Evolutionary conservation across 2,888 invertebrate genomes (phyloP).

Genomic region (Hyposoter dolosus): DNA sequence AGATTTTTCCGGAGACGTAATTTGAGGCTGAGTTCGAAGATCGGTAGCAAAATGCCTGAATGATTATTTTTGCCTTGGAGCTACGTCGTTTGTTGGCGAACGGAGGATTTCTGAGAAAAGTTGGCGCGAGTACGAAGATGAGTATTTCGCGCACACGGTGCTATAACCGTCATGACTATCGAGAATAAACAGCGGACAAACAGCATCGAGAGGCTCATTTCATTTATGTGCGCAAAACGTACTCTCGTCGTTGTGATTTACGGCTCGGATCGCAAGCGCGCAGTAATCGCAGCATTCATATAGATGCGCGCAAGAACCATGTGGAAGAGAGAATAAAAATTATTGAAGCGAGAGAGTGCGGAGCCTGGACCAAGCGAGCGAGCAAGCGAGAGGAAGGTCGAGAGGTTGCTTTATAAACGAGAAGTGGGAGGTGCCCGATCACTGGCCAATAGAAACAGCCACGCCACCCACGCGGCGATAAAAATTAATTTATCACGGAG

Average conservation of each 20-base stretch:
- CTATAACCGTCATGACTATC: constrained; percentile 63
- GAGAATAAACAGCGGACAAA: constrained; percentile 66
- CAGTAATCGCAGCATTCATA: constrained; percentile 62
- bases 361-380: constrained; percentile 37
- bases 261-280: constrained; percentile 63
- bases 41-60: constrained; percentile 27
- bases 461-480: constrained; percentile 80
- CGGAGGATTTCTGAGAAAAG: constrained; percentile 43
- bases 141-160: not conserved
- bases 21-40: not conserved
- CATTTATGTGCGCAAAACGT: constrained; percentile 66
- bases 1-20: not conserved
- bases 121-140: not conserved
- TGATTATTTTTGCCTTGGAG: not conserved
- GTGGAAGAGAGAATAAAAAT: constrained; percentile 56
- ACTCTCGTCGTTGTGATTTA: constrained; percentile 68
- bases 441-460: constrained; percentile 79
- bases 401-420: constrained; percentile 69
- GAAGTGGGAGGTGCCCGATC: constrained; percentile 80
- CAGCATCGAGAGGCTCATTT: constrained; percentile 69
- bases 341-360: constrained; percentile 48
- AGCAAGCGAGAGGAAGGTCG: constrained; percentile 50
- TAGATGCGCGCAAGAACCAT: not conserved
- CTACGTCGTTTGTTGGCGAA: constrained; percentile 4
- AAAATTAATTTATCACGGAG: constrained; percentile 81